Base-by-base conservation (phyloP, 2,888 invertebrate genomes). In the Drosophila emarginata region DNA sequence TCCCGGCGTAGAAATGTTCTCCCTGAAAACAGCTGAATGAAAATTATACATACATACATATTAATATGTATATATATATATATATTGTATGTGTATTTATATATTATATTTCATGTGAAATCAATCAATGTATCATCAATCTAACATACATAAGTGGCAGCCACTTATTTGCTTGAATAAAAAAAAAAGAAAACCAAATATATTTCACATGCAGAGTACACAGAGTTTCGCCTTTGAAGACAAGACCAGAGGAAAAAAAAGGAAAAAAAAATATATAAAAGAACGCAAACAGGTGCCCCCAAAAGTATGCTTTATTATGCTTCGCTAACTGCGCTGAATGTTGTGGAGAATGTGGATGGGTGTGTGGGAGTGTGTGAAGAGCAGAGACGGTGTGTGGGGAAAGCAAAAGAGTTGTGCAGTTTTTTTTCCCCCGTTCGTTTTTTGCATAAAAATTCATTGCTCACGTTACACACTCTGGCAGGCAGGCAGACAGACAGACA, bases 211-310 rank as follows among this genome's bases (percentile, higher is more conserved):
- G 45, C 45, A 45, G 45, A 45, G 45, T 45, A 45, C 45, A 45
- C 21, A 21, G 18, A 12, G 45, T 50, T 56, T 68, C 37, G 37
- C 7, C 54, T 28, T 40, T 40, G 14, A n/a, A 15, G 18, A 50
- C 23, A 51, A 4, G n/a, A n/a, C n/a, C n/a, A 63, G 26, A 23
- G 2, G 18, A 60, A n/a, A 15, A 50, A 28, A 21, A 11, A 37
- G 32, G 53, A 37, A 18, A 53, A 53, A 57, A 59, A 50, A 37
- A 39, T 57, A 59, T 9, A 32, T 32, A 67, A 40, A 67, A 67
- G 57, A 64, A 40, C 71, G 76, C 77, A 65, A 83, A 83, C 79
- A 84, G 83, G 84, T 86, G 84, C 68, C 72, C 64, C 65, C 58
- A 40, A 61, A 82, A 77, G 82, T 73, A 60, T 83, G 80, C 73